Conservation (phyloP, 2,888 invertebrate genomes). For the Lasioglossum lativentre region DNA sequence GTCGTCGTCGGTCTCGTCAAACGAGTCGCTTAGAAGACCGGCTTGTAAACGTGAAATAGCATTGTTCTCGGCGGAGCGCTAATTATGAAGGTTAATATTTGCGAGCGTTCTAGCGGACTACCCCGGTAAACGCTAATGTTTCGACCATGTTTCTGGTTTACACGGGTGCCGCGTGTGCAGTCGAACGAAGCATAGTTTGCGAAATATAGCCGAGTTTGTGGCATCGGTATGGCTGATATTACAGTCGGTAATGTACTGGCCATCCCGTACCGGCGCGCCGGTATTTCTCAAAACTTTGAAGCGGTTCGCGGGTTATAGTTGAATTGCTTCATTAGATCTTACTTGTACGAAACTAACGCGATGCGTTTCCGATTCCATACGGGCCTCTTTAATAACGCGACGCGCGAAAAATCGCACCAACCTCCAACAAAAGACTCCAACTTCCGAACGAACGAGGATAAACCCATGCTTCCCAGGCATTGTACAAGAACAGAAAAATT, state of each 20-base stretch:
- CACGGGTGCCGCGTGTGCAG: slow-evolving; percentile 54
- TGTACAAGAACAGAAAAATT: too few species aligned
- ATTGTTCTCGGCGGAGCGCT: slow-evolving; percentile 33
- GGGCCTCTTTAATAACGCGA: neutral
- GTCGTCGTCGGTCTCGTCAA: neutral
- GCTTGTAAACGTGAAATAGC: slow-evolving; percentile 30
- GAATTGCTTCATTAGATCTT: slow-evolving; percentile 74
- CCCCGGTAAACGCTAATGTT: slow-evolving; percentile 51
- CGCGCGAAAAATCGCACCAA: neutral
- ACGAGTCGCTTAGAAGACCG: slow-evolving; percentile 26
- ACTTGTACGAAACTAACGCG: slow-evolving; percentile 54
- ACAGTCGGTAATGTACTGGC: slow-evolving; percentile 68
- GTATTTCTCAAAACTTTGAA: slow-evolving; percentile 72
- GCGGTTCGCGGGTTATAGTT: slow-evolving; percentile 68
- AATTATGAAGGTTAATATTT: slow-evolving; percentile 51
- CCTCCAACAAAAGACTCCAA: neutral
- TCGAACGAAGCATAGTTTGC: slow-evolving; percentile 59
- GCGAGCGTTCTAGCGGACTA: slow-evolving; percentile 8
- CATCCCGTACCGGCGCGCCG: slow-evolving; percentile 44
- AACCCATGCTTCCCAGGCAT: neutral
- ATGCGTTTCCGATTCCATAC: slow-evolving; percentile 34
- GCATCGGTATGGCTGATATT: slow-evolving; percentile 67
- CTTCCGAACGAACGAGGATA: neutral
- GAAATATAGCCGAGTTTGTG: slow-evolving; percentile 62
- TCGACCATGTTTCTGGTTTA: slow-evolving; percentile 53